Percentiles rank a stretch among this genome's conserved stretches.
Evolutionary conservation across 2,797 vertebrate species (phyloP).

Genomic region (Sparus aurata): DNA sequence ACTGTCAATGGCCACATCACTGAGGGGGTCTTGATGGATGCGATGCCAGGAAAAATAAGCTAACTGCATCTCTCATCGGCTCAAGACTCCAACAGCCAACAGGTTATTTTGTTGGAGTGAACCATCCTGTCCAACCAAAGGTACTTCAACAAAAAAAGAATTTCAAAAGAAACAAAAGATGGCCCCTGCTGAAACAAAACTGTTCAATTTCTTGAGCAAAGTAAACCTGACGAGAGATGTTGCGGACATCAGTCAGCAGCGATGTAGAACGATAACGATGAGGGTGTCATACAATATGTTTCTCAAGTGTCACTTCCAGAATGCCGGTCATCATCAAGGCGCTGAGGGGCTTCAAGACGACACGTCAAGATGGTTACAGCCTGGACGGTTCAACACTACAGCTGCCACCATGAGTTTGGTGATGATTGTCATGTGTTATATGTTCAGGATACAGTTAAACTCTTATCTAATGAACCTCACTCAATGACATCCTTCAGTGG

Average conservation of each 20-base stretch:
- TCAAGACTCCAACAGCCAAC: neutral
- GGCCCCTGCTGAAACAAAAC: neutral
- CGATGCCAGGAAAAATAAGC: slow-evolving; percentile 12
- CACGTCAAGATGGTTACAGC: slow-evolving; percentile 37
- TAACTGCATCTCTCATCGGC: neutral
- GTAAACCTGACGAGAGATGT: slow-evolving; percentile 41
- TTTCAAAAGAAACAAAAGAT: neutral
- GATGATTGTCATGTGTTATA: neutral
- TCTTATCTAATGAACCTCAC: neutral
- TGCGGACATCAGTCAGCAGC: slow-evolving; percentile 36
- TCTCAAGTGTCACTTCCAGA: slow-evolving; percentile 73
- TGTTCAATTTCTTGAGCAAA: slow-evolving; percentile 11
- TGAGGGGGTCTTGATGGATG: slow-evolving; percentile 8
- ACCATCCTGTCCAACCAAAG: neutral
- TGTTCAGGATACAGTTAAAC: no score
- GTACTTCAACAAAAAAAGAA: neutral
- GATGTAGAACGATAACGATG: slow-evolving; percentile 75
- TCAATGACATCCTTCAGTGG: neutral
- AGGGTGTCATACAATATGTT: slow-evolving; percentile 55
- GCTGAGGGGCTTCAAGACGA: slow-evolving; percentile 36
- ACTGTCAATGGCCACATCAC: slow-evolving; percentile 51
- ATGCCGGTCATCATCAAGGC: slow-evolving; percentile 68
- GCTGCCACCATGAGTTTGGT: slow-evolving; percentile 6
- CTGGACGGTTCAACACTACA: slow-evolving; percentile 32
- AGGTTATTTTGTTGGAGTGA: slow-evolving; percentile 16